These are phyloP conservation scores for Struthio camelus DNA, from an alignment of 2,113 vertebrate genomes.

Conservation along the genomic window DNA sequence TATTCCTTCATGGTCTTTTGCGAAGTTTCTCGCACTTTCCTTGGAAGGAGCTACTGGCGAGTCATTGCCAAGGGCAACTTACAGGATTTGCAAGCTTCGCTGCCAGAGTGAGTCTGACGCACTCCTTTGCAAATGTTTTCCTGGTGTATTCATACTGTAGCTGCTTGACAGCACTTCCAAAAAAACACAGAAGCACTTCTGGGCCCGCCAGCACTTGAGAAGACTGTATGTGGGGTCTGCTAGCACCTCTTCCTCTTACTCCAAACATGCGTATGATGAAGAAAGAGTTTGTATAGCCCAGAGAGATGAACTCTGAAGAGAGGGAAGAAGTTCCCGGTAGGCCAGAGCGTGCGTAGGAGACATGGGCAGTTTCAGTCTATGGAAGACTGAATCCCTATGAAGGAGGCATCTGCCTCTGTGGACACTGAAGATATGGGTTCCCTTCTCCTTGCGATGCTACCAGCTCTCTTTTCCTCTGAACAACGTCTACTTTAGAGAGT, in stretches of 20 bases:
- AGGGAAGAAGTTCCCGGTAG: not conserved
- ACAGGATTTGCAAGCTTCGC: not conserved
- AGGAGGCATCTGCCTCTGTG: not conserved
- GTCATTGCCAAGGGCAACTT: not conserved
- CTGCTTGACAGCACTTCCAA: not conserved
- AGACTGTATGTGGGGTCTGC: not conserved
- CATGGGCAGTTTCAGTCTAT: not conserved
- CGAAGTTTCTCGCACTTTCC: not conserved
- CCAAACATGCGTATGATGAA: not conserved
- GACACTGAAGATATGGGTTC: not conserved
- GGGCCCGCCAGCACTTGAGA: not conserved
- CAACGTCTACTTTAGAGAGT: not conserved
- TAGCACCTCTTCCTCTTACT: not conserved
- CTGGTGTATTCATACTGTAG: not conserved
- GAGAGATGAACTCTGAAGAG: not conserved
- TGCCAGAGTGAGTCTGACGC: rapidly evolving
- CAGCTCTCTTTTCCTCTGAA: not conserved
- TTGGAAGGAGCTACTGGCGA: not conserved
- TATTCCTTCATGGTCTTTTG: not conserved
- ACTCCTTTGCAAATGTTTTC: not conserved
- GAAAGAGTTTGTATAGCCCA: not conserved
- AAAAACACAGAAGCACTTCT: not conserved
- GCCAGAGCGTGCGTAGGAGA: not conserved
- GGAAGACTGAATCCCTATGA: not conserved
- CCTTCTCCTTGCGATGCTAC: not conserved